Evolutionary conservation across 2,113 vertebrate genomes (phyloP).

Genomic region (Collichthys lucidus): DNA sequence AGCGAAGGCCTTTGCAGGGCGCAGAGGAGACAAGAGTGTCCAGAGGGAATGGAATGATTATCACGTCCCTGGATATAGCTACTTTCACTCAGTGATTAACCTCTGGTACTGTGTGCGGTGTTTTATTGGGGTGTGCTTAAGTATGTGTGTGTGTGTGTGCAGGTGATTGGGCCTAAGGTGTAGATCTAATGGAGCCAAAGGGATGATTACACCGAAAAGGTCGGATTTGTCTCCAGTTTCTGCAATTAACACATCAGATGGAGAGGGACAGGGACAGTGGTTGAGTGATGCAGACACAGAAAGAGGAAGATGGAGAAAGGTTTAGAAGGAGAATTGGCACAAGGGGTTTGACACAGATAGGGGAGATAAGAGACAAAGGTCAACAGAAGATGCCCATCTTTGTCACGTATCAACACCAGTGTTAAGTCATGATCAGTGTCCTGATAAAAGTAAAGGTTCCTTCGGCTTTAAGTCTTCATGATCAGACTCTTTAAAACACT

Average conservation of each 20-base stretch:
- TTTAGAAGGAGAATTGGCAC: background rate
- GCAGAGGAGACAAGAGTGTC: slow-evolving; percentile 39
- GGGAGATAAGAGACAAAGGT: background rate
- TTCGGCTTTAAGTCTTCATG: slow-evolving; percentile 2
- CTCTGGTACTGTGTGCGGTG: slow-evolving; percentile 41
- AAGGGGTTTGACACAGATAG: background rate
- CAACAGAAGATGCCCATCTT: background rate
- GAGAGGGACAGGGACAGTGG: slow-evolving; percentile 4
- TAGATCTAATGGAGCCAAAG: slow-evolving; percentile 69
- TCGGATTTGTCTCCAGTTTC: slow-evolving; percentile 73
- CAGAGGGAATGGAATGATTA: slow-evolving; percentile 65
- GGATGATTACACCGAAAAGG: slow-evolving; percentile 75
- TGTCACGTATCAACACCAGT: background rate
- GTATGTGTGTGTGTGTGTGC: slow-evolving; percentile 18
- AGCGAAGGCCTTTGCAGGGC: slow-evolving; percentile 21
- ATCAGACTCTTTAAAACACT: background rate
- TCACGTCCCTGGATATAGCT: slow-evolving; percentile 52
- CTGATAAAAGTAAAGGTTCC: background rate
- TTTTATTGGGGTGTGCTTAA: slow-evolving; percentile 44
- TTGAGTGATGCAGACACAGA: slow-evolving; percentile 33
- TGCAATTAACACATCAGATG: slow-evolving; percentile 57
- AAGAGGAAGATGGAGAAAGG: background rate
- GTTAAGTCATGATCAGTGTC: background rate
- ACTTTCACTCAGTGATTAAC: slow-evolving; percentile 69
- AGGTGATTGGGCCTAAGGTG: slow-evolving; percentile 62